Base-by-base conservation (phyloP, 2,888 invertebrate genomes). In the Petrolisthes cinctipes region DNA sequence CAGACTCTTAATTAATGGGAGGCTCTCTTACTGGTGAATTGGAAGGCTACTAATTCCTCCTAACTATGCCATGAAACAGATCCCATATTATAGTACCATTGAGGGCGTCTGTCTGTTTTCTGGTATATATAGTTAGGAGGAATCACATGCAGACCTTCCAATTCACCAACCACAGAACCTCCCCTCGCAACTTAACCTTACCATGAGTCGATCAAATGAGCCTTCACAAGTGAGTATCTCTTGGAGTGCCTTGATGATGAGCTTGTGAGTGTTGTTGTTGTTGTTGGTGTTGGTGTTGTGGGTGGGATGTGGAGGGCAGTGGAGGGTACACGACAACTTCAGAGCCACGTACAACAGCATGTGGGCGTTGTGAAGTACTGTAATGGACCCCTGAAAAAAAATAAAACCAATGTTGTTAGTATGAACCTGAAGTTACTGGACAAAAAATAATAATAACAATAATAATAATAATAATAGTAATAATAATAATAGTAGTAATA, bases 161-260 rank as follows among this genome's bases (percentile, higher is more conserved):
- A 37, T 37, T 37, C 37, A 37, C 2, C 37, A 37, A 37, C 37
- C 37, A 37, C 1, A 37, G 37, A 37, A 37, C 37, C 37, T 37
- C 37, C 37, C 37, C 37, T 37, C 37, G 0, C 2, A 37, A 66
- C n/a, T 17, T 20, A 73, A 23, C 7, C 76, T 81, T 17, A 81
- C 81, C 81, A 81, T 81, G 56, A 81, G 81, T 37, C 81, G 57
- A 37, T 81, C 81, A 61, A 81, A 66, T 3, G 81, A 81, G 20
- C 81, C 81, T 53, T 81, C 81, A 61, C 81, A 81, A 9, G 57
- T 56, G 17, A 81, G 66, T 14, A 81, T 23, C 66, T 81, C 81
- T 14, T 20, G 5, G 20, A 81, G 17, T 4, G 56, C 56, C 66
- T 61, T 81, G 7, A 61, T 23, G 6, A 81, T 61, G n/a, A 81